Evolutionary conservation across 2,888 invertebrate genomes (phyloP), one percentile per base, ranked within the genome.

Genomic region (Oscheius sp.): DNA sequence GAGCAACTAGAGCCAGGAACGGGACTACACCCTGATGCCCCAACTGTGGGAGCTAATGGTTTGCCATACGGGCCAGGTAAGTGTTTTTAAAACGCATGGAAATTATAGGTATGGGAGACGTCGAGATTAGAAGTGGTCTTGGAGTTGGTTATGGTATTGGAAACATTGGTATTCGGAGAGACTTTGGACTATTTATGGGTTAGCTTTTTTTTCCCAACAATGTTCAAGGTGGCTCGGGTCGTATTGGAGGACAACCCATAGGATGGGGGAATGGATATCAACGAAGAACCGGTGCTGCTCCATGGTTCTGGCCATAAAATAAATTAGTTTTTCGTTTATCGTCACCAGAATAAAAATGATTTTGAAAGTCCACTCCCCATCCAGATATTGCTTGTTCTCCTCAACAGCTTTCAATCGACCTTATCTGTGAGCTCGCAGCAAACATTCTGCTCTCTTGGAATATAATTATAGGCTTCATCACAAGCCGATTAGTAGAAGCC

Each of bases 91-190:
- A 2, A n/a, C n/a, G n/a, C n/a, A n/a, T n/a, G n/a, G n/a, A n/a
- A n/a, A n/a, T n/a, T n/a, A n/a, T 49, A 78, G 80, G 80, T 12
- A 68, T 80, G 17, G 80, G 80, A 12, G 75, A 80, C 51, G 73
- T 80, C 33, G 78, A 68, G n/a, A 72, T 80, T 45, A 51, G 59
- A 44, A 77, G 74, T 0, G 77, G 74, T 1, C 54, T 80, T 24
- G 80, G 78, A 12, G 72, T 80, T 1, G 70, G 68, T 45, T 65
- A 75, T 41, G 74, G 74, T 0, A 67, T 71, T 36, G 80, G 80
- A 8, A 71, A 73, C 2, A 47, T 80, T 12, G 73, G 57, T 6
- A 69, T 71, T 32, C 68, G 77, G 36, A 50, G 80, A n/a, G 68
- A 80, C 49, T 78, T 80, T 36, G 77, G 77, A 30, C 69, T 80